Base-by-base conservation (phyloP, 2,113 vertebrate species). In the Salvelinus alpinus region DNA sequence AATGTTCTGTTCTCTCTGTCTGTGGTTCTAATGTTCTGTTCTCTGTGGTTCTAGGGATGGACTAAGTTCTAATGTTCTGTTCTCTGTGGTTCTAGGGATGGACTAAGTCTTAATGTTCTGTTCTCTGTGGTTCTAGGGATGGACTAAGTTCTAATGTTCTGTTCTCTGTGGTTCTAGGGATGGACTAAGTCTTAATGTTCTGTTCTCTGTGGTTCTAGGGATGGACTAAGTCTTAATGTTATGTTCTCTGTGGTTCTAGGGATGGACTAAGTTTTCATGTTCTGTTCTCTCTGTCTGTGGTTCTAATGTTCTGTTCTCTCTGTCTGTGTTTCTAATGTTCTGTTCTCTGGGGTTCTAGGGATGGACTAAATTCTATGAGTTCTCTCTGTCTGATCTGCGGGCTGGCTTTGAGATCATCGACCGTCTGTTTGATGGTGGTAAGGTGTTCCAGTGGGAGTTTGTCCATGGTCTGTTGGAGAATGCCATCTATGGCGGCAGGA, bases 311-410 rank as follows among this genome's bases (percentile, higher is more conserved):
- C 25, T 27, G 25, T 27, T 27, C 25, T 38, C 22, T 29, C 71
- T 66, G 83, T 81, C 71, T 66, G 83, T 81, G 77, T 75, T 90
- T 65, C 9, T 77, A 99, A 54, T 18, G 16, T 54, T 59, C 29
- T 57, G 8, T n/a, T 25, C 25, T 73, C 7, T 66, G 82, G 80
- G 78, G 76, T 90, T 66, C 11, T 78, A 99, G 98, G 97, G 97
- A 51, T 99, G 98, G 97, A 99, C 97, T n/a, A 97, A 98, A 77
- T 99, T 99, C 91, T 99, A 99, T 76, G 97, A 99, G 86, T 99
- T 99, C 89, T 99, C 98, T 64, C 90, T 98, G 81, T 96, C 97
- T 16, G 98, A 99, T 88, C 95, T 99, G 60, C 96, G 96, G 31
- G 97, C 97, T 75, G 97, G 95, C 5, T 99, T 95, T 86, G 95